Evolutionary conservation across 2,888 invertebrate species (phyloP).

Genomic region (Baronia brevicornis): DNA sequence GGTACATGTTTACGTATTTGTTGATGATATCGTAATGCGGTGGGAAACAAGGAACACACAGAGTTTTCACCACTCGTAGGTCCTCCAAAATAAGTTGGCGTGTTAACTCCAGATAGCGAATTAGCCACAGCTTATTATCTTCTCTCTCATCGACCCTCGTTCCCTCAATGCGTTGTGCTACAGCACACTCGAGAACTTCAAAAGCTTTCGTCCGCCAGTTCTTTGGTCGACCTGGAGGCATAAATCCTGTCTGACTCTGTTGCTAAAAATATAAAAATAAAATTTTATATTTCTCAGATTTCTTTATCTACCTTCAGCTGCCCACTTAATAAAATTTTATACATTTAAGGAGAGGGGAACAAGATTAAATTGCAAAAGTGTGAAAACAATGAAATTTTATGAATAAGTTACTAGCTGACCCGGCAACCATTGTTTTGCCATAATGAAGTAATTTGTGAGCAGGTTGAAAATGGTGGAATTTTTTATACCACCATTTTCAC

Average conservation of each 20-base stretch:
- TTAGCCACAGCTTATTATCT: conserved; percentile 96
- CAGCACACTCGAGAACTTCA: conserved; percentile 85
- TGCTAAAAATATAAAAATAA: conserved; percentile 59
- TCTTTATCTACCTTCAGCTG: no score
- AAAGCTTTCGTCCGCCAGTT: conserved; percentile 91
- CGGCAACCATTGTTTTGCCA: no score
- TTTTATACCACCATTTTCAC: no score
- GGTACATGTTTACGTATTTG: conserved; percentile 95
- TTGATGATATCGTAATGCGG: conserved; percentile 95
- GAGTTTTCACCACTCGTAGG: conserved; percentile 90
- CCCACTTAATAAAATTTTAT: no score
- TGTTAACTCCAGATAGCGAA: conserved; percentile 92
- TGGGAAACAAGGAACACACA: conserved; percentile 96
- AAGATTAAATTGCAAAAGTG: no score
- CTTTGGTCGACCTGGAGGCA: conserved; percentile 96
- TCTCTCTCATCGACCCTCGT: conserved; percentile 94
- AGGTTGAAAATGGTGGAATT: no score
- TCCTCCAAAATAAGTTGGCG: conserved; percentile 93
- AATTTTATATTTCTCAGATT: neutral
- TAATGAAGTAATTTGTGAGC: no score
- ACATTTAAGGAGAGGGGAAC: no score
- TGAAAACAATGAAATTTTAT: no score
- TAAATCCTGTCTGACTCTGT: conserved; percentile 87
- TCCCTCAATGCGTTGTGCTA: conserved; percentile 92
- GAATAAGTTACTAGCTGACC: no score